These are phyloP conservation scores for Silurus lanzhouensis DNA, from an alignment of 2,797 vertebrate species.

Conservation along the genomic window DNA sequence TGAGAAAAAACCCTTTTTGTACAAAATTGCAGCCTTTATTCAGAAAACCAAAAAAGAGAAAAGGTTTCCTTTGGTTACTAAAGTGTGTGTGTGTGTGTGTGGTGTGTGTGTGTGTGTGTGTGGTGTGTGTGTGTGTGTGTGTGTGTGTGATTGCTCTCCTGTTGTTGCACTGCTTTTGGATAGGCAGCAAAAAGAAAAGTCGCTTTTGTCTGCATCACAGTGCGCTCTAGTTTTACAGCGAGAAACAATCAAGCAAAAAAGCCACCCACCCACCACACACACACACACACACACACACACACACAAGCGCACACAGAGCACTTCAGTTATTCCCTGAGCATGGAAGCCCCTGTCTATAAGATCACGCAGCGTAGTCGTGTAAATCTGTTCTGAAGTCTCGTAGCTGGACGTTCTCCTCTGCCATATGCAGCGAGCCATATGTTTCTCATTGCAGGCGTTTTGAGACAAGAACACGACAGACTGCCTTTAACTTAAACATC, in stretches of 20 bases:
- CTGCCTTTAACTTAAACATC: constrained; percentile 34
- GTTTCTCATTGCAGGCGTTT: not conserved
- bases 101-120: not conserved
- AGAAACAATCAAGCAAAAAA: not conserved
- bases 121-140: not conserved
- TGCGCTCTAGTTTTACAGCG: not conserved
- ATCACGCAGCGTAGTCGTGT: not conserved
- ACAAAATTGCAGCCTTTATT: not conserved
- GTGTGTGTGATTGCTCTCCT: not conserved
- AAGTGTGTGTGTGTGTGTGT: not conserved
- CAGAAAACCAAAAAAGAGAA: not conserved
- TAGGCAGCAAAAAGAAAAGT: constrained; percentile 11
- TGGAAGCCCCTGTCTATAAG: not conserved
- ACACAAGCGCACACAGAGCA: not conserved
- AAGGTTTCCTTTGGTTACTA: not conserved
- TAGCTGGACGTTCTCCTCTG: not conserved
- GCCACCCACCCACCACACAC: not conserved
- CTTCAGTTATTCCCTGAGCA: not conserved
- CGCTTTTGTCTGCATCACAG: not conserved
- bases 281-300: constrained; percentile 4
- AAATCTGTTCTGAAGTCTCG: constrained; percentile 13
- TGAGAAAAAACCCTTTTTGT: not conserved
- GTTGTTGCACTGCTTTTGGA: not conserved
- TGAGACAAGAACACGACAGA: constrained; percentile 5
- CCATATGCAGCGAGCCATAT: constrained; percentile 13